Evolutionary conservation across 2,797 vertebrate genomes (phyloP).

Genomic region (Chrysolophus pictus): DNA sequence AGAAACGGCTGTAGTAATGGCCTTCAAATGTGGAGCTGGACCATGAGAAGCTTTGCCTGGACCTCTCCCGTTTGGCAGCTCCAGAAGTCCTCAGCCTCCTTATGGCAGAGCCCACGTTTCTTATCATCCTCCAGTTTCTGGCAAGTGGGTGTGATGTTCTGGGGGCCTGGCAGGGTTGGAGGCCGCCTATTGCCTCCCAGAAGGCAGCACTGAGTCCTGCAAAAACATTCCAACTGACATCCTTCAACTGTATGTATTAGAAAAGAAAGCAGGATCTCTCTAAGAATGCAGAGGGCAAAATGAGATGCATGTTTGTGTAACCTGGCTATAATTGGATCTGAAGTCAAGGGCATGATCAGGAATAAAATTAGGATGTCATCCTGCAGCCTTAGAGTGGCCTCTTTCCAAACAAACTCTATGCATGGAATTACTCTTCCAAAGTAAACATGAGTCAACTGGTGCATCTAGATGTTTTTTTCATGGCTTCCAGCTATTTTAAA

Average conservation of each 20-base stretch:
- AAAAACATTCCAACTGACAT: not conserved
- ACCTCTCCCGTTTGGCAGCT: not conserved
- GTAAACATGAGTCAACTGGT: not conserved
- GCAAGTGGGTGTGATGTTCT: not conserved
- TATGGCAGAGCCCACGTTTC: not conserved
- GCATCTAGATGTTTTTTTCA: not conserved
- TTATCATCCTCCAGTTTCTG: not conserved
- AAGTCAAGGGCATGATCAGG: not conserved
- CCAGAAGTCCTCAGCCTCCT: not conserved
- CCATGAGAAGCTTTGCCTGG: not conserved
- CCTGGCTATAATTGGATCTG: not conserved
- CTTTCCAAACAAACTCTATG: not conserved
- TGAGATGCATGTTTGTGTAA: not conserved
- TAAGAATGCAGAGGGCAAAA: not conserved
- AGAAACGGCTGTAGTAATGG: not conserved
- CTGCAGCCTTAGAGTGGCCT: not conserved
- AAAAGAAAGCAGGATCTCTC: not conserved
- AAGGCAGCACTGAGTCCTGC: accelerated
- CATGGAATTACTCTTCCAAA: not conserved
- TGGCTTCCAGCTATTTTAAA: not conserved
- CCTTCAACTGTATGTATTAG: not conserved
- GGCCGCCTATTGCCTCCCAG: not conserved
- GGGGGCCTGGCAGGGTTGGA: not conserved
- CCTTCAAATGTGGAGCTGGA: not conserved
- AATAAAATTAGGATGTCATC: not conserved